A percentile compares a stretch with the other conserved stretches of the same genome.
phyloP scores from a whole-genome alignment of 1,140 invertebrate genomes.

The Charaxes varanes region DNA sequence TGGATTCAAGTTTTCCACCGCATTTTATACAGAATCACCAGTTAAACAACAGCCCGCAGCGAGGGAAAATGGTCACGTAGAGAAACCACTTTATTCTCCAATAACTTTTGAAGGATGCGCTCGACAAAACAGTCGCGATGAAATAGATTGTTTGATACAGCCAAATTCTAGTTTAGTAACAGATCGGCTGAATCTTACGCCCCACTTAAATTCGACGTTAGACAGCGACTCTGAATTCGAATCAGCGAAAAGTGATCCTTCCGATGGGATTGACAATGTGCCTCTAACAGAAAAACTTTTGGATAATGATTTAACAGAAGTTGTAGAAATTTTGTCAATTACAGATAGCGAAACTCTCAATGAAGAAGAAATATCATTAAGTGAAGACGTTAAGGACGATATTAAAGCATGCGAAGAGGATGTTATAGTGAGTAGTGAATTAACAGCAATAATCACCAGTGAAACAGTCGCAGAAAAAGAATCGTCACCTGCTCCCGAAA shows the following conservation, averaged over 20 bases:
- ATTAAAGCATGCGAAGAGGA: conserved; percentile 18
- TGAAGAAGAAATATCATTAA: conserved; percentile 31
- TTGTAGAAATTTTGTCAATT: conserved; percentile 48
- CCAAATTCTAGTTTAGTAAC: conserved; percentile 20
- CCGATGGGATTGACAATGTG: conserved; percentile 37
- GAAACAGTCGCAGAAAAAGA: conserved; percentile 45
- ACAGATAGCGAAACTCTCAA: conserved; percentile 37
- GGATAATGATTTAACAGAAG: conserved; percentile 38
- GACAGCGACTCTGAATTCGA: conserved; percentile 68
- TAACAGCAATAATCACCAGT: conserved; percentile 45
- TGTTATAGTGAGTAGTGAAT: conserved; percentile 13
- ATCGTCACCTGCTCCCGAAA: conserved; percentile 42
- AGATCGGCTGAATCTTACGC: conserved; percentile 36
- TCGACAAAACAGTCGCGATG: conserved; percentile 57
- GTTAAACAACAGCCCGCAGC: conserved; percentile 59
- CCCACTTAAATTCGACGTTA: conserved; percentile 26
- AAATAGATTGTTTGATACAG: conserved; percentile 40
- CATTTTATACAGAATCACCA: conserved; percentile 61
- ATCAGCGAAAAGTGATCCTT: conserved; percentile 62
- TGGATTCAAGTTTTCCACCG: conserved; percentile 58
- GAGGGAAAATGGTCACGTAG: conserved; percentile 62
- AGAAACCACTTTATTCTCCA: conserved; percentile 65
- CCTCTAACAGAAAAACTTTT: conserved; percentile 29
- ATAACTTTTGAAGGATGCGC: conserved; percentile 73
- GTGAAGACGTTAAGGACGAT: conserved; percentile 11